phyloP scores from a whole-genome alignment of 1,140 invertebrate species.

The Acromyrmex echinatior region DNA sequence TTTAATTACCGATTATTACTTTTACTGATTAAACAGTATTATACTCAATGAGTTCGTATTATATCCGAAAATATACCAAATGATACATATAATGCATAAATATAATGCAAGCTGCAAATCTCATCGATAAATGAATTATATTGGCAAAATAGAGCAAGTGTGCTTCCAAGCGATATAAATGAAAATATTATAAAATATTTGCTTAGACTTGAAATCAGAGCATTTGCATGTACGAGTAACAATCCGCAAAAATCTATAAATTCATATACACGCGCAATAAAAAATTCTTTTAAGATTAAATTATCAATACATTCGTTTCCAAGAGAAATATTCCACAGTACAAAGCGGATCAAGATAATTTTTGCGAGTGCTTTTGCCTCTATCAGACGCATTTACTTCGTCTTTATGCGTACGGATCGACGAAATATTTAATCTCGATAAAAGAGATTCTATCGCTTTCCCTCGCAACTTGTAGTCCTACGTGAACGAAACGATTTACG shows the following conservation, averaged over 20 bases:
- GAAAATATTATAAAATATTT: slow-evolving; percentile 5
- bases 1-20: not conserved
- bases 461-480: not conserved
- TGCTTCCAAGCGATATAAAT: not conserved
- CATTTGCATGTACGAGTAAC: not conserved
- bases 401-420: not conserved
- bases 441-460: not conserved
- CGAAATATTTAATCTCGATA: not conserved
- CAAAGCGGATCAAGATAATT: not conserved
- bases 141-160: not conserved
- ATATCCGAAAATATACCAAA: not conserved
- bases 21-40: not conserved
- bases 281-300: not conserved
- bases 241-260: not conserved
- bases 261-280: not conserved
- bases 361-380: not conserved
- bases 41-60: not conserved
- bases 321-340: not conserved
- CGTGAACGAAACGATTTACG: not conserved
- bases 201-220: not conserved
- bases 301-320: not conserved
- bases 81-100: not conserved
- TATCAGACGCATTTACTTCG: not conserved
- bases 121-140: not conserved
- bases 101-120: not conserved